Evolutionary conservation across 2,888 invertebrate genomes (phyloP).

Genomic region (Parascotia fuliginaria): DNA sequence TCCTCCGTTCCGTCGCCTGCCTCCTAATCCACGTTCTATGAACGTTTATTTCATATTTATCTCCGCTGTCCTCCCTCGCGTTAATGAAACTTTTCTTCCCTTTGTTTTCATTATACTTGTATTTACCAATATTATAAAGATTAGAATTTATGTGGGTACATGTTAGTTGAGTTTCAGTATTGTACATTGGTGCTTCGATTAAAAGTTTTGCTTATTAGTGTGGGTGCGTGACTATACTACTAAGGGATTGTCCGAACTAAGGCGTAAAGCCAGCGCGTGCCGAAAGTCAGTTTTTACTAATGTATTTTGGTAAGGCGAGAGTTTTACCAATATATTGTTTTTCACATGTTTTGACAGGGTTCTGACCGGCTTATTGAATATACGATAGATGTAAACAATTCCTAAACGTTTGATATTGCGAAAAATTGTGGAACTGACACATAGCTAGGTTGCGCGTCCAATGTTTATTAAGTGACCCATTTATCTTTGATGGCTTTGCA

Average conservation of each 20-base stretch:
- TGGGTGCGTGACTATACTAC: slow-evolving; percentile 1
- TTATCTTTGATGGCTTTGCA: neutral
- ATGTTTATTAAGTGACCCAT: neutral
- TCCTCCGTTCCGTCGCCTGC: slow-evolving; percentile 41
- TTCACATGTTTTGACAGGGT: neutral
- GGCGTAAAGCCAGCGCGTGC: neutral
- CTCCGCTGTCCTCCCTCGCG: slow-evolving; percentile 50
- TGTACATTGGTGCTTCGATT: slow-evolving; percentile 23
- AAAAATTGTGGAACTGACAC: neutral
- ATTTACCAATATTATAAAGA: slow-evolving; percentile 29
- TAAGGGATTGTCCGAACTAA: slow-evolving; percentile 3
- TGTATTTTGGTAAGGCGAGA: neutral
- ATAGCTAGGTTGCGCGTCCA: neutral
- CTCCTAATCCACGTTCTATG: slow-evolving; percentile 55
- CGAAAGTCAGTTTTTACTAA: neutral
- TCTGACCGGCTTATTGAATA: neutral
- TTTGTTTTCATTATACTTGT: slow-evolving; percentile 51
- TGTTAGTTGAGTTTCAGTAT: slow-evolving; percentile 15
- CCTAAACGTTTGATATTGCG: neutral
- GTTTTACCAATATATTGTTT: neutral
- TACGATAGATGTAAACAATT: neutral
- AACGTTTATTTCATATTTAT: slow-evolving; percentile 71
- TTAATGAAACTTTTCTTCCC: slow-evolving; percentile 65
- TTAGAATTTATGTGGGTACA: slow-evolving; percentile 32
- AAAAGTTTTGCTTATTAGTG: slow-evolving; percentile 25